Base-by-base conservation (phyloP, 2,888 invertebrate genomes). In the Gerris lacustris region DNA sequence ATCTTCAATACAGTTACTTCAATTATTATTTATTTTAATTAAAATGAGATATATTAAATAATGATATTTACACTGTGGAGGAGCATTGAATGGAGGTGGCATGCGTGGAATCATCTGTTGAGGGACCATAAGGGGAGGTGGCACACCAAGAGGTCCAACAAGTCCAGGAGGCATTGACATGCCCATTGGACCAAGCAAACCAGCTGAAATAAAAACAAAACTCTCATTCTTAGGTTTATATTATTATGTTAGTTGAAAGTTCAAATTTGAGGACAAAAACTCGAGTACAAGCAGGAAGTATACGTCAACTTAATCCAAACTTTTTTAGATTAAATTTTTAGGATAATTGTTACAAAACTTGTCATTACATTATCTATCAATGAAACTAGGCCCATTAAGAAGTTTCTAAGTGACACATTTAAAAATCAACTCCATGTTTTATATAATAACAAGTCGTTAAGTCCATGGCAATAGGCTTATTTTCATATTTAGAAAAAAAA, bases 71-170 rank as follows among this genome's bases (percentile, higher is more conserved):
- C 64, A 64, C 18, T 64, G 74, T 44, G 73, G 71, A 31, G 75
- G 74, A 72, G 75, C 73, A 71, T 76, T 76, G 15, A 76, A 74
- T 18, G 75, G 75, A 45, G 72, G 74, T 63, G 75, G 75, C 72
- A 75, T 75, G 44, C 76, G 71, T 45, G 74, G 72, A 74, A 77
- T 74, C 73, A 76, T 76, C 70, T 80, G 81, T 74, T 81, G 81
- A 18, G 79, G 74, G 71, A 69, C 76, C 75, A 75, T 76, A 70
- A 75, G 74, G n/a, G 85, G 85, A 5, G 86, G 86, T 2, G 85
- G 85, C 5, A 86, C 84, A 17, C 83, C 84, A 68, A 83, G 80
- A 5, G 84, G 84, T 6, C 84, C 80, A 79, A 84, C 80, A 75
- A 80, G 80, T 77, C 80, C 73, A 75, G 75, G 71, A 77, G 77